Evolutionary conservation across 2,888 invertebrate species (phyloP).

Genomic region (Dioctria linearis): DNA sequence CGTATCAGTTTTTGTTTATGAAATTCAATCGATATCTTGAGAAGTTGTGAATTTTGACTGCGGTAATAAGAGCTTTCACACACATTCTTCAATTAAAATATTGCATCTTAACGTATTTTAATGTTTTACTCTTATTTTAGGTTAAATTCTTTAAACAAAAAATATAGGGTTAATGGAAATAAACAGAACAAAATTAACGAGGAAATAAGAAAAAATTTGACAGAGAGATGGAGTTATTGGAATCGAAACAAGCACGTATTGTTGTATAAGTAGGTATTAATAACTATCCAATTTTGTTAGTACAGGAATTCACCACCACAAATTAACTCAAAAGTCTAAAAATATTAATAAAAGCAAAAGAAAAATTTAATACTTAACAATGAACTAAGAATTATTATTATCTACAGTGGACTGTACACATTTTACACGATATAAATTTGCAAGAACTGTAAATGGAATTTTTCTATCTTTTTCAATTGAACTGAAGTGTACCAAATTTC

Average conservation of each 20-base stretch:
- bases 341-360: too few species aligned
- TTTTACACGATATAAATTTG: too few species aligned
- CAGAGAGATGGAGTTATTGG: neutral
- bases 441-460: too few species aligned
- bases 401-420: too few species aligned
- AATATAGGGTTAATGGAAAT: constrained; percentile 29
- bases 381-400: too few species aligned
- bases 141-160: neutral
- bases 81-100: constrained; percentile 43
- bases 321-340: too few species aligned
- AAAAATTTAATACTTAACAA: too few species aligned
- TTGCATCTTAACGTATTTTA: constrained; percentile 13
- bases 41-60: constrained; percentile 5
- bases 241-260: constrained; percentile 49
- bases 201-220: constrained; percentile 4
- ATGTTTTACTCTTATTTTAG: neutral
- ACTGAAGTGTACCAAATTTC: too few species aligned
- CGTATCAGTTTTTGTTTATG: constrained; percentile 26
- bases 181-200: constrained; percentile 15
- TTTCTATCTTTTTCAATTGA: too few species aligned
- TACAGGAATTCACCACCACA: too few species aligned
- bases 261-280: constrained; percentile 38
- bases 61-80: too few species aligned
- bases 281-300: neutral
- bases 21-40: neutral